Evolutionary conservation across 1,140 invertebrate genomes (phyloP).

Genomic region (Monomorium pharaonis): DNA sequence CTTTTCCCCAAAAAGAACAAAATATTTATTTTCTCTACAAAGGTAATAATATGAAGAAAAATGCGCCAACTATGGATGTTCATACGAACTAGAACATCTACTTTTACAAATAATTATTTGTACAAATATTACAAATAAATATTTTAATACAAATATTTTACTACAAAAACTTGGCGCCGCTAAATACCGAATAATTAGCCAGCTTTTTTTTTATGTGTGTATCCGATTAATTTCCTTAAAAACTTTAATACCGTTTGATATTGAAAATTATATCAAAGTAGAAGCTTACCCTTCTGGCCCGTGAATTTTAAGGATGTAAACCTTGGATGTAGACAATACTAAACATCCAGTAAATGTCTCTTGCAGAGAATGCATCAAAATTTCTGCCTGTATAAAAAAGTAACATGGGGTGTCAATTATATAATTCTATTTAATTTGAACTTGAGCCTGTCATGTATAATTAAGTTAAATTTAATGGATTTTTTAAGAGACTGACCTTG

Average conservation of each 20-base stretch:
- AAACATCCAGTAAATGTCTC: constrained; percentile 84
- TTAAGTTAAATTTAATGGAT: not conserved
- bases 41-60: too few relatives aligned
- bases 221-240: not conserved
- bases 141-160: too few relatives aligned
- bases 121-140: too few relatives aligned
- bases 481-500: constrained; percentile 77
- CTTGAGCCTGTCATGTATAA: not conserved
- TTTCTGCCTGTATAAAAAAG: constrained; percentile 75
- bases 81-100: too few relatives aligned
- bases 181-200: too few relatives aligned
- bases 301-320: constrained; percentile 85
- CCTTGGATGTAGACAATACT: constrained; percentile 85
- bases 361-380: constrained; percentile 80
- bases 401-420: not conserved
- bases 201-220: too few relatives aligned
- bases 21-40: too few relatives aligned
- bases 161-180: too few relatives aligned
- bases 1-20: too few relatives aligned
- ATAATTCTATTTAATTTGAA: not conserved
- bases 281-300: constrained; percentile 82
- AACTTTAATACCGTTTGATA: not conserved
- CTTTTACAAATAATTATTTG: too few relatives aligned
- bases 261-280: not conserved
- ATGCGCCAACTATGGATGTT: too few relatives aligned